phyloP scores from a whole-genome alignment of 2,888 invertebrate genomes.

The Busseola fusca region DNA sequence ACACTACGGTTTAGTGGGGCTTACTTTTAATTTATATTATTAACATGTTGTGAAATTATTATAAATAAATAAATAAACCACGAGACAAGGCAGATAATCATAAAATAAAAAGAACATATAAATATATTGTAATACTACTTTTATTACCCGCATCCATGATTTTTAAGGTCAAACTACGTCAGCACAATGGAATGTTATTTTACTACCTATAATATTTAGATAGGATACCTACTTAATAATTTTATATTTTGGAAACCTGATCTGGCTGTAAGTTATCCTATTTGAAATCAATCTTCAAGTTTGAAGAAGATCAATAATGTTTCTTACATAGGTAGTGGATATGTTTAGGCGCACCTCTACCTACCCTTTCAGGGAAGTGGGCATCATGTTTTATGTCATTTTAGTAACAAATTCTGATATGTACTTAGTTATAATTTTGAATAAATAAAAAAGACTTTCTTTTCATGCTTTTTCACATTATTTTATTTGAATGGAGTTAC shows the following conservation, averaged over 20 bases:
- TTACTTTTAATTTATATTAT: no score
- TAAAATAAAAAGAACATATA: neutral
- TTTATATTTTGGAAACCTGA: neutral
- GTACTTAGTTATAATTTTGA: neutral
- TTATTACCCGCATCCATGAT: neutral
- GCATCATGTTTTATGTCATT: no score
- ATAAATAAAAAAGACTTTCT: neutral
- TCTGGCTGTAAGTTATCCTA: neutral
- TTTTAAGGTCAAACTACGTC: slow-evolving; percentile 7
- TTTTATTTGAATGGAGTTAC: slow-evolving; percentile 11
- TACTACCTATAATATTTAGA: neutral
- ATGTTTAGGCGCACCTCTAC: no score
- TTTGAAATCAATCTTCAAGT: slow-evolving; percentile 3
- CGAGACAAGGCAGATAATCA: no score
- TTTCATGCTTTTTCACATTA: no score
- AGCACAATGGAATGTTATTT: slow-evolving; percentile 2
- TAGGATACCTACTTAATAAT: neutral
- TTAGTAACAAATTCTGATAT: neutral
- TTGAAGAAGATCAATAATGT: neutral
- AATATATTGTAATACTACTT: neutral
- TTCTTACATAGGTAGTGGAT: neutral
- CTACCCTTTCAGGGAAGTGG: neutral
- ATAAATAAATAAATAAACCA: no score
- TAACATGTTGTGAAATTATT: no score
- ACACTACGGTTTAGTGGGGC: no score